Evolutionary conservation across 2,888 invertebrate genomes (phyloP), one percentile per base, ranked within the genome.

Genomic region (Cartodere bifasciata): DNA sequence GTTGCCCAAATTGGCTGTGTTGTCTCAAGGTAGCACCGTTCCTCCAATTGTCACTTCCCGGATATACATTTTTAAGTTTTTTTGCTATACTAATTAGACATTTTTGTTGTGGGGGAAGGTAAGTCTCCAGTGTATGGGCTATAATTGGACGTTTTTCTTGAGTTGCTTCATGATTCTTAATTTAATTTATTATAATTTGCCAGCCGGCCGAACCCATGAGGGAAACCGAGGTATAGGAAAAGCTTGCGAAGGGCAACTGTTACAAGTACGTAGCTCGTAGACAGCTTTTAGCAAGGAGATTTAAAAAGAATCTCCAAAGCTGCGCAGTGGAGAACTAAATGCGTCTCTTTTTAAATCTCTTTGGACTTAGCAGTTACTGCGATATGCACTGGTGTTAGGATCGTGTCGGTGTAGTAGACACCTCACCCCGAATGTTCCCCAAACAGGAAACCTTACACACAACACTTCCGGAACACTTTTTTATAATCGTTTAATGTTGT

Each of bases 161-260:
- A 29, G 24, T 29, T 13, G 29, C 17, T 29, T 13, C 16, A 23
- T 29, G 23, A 23, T 29, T 22, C 16, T 16, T 29, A 14, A 29
- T 29, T n/a, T n/a, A n/a, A 58, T 61, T 66, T 62, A 62, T n/a
- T n/a, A n/a, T n/a, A n/a, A n/a, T 67, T 71, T 70, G 64, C 67
- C 67, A 75, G 75, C 73, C 72, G 67, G 72, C 73, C 67, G 74
- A 74, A 70, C 72, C 72, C 63, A 72, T 75, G 69, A 72, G 71
- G 70, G 75, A 75, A 72, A 75, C 75, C 69, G 74, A 75, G 71
- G 75, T 75, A 66, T 75, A 74, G 72, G 65, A 64, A 63, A 60
- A 60, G 60, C 50, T 31, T 31, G 47, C 46, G 42, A 52, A 64
- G 65, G 65, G 62, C 62, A 60, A 63, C 65, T 64, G 65, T 66